phyloP scores from a whole-genome alignment of 1,140 invertebrate species.

The Apis dorsata region DNA sequence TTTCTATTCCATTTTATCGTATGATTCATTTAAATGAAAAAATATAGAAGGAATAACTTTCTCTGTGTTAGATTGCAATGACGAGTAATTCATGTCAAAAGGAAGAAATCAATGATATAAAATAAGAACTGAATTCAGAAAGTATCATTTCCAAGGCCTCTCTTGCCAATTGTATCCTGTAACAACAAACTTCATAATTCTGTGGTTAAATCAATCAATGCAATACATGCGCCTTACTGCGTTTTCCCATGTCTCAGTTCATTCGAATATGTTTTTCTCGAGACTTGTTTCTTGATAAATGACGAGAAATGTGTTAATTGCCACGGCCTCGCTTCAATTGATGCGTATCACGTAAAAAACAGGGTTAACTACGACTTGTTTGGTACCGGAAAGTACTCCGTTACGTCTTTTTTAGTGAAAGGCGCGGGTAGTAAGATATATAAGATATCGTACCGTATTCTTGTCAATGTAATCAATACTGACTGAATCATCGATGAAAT shows the following conservation, averaged over 20 bases:
- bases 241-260: background rate
- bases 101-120: no score
- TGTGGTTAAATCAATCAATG: background rate
- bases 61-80: no score
- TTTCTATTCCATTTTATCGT: no score
- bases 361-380: slow-evolving; percentile 13
- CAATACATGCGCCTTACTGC: background rate
- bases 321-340: slow-evolving; percentile 30
- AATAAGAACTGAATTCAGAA: no score
- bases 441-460: background rate
- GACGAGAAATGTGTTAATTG: slow-evolving; percentile 7
- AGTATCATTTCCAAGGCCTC: no score
- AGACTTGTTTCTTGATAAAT: slow-evolving; percentile 6
- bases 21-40: no score
- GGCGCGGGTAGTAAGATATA: background rate
- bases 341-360: slow-evolving; percentile 25
- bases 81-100: no score
- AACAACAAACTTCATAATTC: background rate
- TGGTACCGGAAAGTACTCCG: background rate
- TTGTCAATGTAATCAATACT: background rate
- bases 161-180: no score
- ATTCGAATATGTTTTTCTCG: slow-evolving; percentile 2
- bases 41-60: no score
- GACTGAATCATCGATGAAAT: background rate
- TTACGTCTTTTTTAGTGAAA: slow-evolving; percentile 6